Base-by-base conservation (phyloP, 2,888 invertebrate species). In the Megalurothrips usitatus region DNA sequence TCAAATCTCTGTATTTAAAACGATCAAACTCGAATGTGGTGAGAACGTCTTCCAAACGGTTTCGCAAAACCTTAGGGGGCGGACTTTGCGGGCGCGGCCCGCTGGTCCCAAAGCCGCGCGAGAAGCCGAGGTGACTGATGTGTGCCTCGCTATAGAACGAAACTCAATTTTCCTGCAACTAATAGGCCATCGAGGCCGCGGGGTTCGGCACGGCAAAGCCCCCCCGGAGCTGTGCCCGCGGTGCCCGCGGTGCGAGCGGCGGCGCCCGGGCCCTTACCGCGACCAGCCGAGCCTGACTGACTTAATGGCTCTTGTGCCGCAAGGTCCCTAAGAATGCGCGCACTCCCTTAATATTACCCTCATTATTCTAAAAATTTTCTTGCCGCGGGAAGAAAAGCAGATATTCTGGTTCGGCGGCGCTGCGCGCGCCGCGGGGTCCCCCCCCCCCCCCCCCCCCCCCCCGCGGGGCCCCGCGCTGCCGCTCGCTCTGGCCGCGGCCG, bases 311-410 rank as follows among this genome's bases (percentile, higher is more conserved):
- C 68, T 75, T 26, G 68, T 26, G 68, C 58, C 34, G 26, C 26
- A 26, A 26, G 23, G 23, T 12, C 68, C 23, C 68, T 23, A 26
- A 75, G 68, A 75, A 26, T 75, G 68, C 68, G 26, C 68, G 23
- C 68, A 26, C 68, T 26, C 68, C 68, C 68, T 75, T 75, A 75
- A 75, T 75, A 75, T 75, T 75, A 75, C 68, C 68, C 8, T 75
- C 68, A 75, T 75, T 75, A 75, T 75, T 75, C 26, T 75, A 75
- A 75, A 75, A 75, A 75, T 75, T 75, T 75, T 26, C 68, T 26
- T 75, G 68, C 26, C 26, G 23, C 68, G 68, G 68, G 26, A 75
- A 26, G 68, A 12, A 68, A 68, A n/a, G 68, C 68, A n/a, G 68
- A 75, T 58, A 58, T 58, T 23, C 68, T n/a, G 9, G 68, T 75